Conservation (phyloP, 2,888 invertebrate species). For the Erpobdella octoculata region DNA sequence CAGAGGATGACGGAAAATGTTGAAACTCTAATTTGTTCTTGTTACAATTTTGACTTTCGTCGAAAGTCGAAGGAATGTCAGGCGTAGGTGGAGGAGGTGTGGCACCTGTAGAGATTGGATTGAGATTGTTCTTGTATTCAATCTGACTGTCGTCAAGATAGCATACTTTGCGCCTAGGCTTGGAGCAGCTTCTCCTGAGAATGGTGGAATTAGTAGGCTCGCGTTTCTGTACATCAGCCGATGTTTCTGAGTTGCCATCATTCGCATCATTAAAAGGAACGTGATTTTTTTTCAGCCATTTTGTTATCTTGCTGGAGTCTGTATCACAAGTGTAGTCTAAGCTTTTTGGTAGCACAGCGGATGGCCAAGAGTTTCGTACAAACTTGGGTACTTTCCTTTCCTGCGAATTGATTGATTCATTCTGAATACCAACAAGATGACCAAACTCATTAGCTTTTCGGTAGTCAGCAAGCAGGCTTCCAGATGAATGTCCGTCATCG, state of each 20-base stretch:
- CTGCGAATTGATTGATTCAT: too few relatives aligned
- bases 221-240: too few relatives aligned
- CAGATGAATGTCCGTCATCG: too few relatives aligned
- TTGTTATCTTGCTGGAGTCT: background rate
- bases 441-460: too few relatives aligned
- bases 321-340: background rate
- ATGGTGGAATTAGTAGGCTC: background rate
- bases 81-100: background rate
- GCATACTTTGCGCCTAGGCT: background rate
- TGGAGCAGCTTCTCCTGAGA: background rate
- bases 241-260: background rate
- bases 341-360: too few relatives aligned
- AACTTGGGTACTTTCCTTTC: too few relatives aligned
- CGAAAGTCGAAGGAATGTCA: background rate
- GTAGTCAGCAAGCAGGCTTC: too few relatives aligned
- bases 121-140: background rate
- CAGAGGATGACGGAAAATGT: background rate
- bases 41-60: too few relatives aligned
- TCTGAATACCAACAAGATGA: too few relatives aligned
- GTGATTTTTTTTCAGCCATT: conserved; percentile 8
- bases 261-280: background rate
- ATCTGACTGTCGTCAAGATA: background rate
- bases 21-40: too few relatives aligned
- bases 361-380: too few relatives aligned
- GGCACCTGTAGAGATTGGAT: background rate